Base-by-base conservation (phyloP, 2,113 vertebrate genomes). In the Emberiza fucata region DNA sequence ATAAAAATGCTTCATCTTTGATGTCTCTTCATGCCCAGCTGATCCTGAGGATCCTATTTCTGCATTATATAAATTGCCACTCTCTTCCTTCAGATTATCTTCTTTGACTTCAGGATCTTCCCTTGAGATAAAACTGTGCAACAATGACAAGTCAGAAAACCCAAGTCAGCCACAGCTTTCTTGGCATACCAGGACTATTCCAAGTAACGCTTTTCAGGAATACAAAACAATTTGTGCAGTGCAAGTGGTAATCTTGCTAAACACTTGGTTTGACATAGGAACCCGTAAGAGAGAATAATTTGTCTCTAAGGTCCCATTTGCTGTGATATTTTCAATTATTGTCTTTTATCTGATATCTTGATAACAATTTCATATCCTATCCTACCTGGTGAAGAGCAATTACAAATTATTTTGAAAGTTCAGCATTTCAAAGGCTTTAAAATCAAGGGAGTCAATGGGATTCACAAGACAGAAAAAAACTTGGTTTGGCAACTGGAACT, bases 261-360 rank as follows among this genome's bases (percentile, higher is more conserved):
- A 60, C 17, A 48, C 15, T 54, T 63, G 44, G 40, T 80, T 89
- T 97, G 54, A 87, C 40, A 85, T 40, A 84, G 60, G 64, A 68
- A 86, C 37, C 37, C 50, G 21, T 57, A 47, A 93, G 64, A 92
- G 9, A 45, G 11, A 82, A 91, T 88, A 61, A 83, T 72, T 72
- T 88, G 35, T 72, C 81, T 93, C 63, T 51, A 35, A 78, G 31
- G 51, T 40, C 44, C 83, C 48, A 76, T 90, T 96, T 95, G 12
- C 53, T 57, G 13, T 50, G 20, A 53, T 84, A 95, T 80, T 92
- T 94, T 71, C 39, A 93, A 92, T 85, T 92, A 88, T 13, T 92
- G 24, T 47, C 40, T 84, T 75, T 91, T 51, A 75, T 59, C 35
- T 81, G 39, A 59, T 37, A 71, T 64, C 53, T 70, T 81, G 53